These are phyloP conservation scores for Oncorhynchus gorbuscha DNA, from an alignment of 2,113 vertebrate species.

Conservation along the genomic window DNA sequence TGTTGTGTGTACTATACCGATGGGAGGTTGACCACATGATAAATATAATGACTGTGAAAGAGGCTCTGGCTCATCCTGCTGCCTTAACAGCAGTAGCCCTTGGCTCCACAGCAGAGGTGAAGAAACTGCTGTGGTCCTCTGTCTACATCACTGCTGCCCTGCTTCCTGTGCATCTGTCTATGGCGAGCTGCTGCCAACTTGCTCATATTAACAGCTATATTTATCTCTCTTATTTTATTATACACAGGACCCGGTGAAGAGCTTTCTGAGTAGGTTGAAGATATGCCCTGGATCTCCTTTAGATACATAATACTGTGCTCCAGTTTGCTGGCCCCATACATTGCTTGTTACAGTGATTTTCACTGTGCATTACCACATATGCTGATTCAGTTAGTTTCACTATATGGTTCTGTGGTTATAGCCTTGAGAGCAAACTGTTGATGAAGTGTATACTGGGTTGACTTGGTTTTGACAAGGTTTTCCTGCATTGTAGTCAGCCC, in stretches of 20 bases:
- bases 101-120: not conserved
- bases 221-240: not conserved
- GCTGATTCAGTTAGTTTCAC: too few relatives aligned
- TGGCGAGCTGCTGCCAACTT: not conserved
- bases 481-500: not conserved
- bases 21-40: not conserved
- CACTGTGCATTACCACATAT: too few relatives aligned
- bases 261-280: not conserved
- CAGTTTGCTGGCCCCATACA: too few relatives aligned
- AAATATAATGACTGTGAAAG: not conserved
- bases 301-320: too few relatives aligned
- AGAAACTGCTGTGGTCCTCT: not conserved
- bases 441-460: not conserved
- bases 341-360: too few relatives aligned
- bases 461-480: not conserved
- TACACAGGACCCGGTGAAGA: not conserved
- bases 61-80: not conserved
- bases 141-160: not conserved
- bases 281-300: not conserved
- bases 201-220: not conserved
- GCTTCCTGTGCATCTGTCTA: not conserved
- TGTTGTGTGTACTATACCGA: not conserved
- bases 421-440: not conserved
- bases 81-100: not conserved
- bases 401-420: too few relatives aligned